A percentile compares a stretch with the other conserved stretches of the same genome.
phyloP scores from a whole-genome alignment of 2,797 vertebrate genomes.

The Thripadectes ignobilis region DNA sequence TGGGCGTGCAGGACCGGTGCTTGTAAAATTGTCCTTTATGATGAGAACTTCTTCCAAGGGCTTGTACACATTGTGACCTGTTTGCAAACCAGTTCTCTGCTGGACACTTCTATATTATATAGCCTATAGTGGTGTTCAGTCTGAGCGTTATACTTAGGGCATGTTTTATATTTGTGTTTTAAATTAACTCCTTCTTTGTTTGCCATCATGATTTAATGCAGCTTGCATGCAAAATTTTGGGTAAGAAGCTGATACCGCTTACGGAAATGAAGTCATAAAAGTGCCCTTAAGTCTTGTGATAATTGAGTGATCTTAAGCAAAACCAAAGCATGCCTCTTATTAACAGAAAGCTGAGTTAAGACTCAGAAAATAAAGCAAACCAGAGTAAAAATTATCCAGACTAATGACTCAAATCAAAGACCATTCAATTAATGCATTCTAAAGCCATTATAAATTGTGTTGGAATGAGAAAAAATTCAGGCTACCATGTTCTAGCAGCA shows the following conservation, averaged over 20 bases:
- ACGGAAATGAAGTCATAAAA: neutral
- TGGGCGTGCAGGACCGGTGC: neutral
- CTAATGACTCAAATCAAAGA: neutral
- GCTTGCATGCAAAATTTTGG: neutral
- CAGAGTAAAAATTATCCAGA: neutral
- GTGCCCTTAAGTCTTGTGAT: neutral
- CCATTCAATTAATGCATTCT: neutral
- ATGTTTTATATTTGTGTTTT: conserved; percentile 4
- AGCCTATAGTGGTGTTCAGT: neutral
- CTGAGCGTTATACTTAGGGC: neutral
- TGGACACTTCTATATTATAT: neutral
- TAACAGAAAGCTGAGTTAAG: neutral
- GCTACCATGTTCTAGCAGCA: neutral
- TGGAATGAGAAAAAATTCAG: neutral
- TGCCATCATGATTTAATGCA: conserved; percentile 18
- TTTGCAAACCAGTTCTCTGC: neutral
- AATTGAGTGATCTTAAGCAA: neutral
- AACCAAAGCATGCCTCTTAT: neutral
- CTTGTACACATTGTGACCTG: neutral
- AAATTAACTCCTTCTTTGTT: neutral
- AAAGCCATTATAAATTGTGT: neutral
- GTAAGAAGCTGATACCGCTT: neutral
- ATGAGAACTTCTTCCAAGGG: neutral
- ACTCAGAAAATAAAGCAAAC: neutral
- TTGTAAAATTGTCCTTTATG: neutral